Evolutionary conservation across 2,113 vertebrate genomes (phyloP).

Genomic region (Micronycteris hirsuta): DNA sequence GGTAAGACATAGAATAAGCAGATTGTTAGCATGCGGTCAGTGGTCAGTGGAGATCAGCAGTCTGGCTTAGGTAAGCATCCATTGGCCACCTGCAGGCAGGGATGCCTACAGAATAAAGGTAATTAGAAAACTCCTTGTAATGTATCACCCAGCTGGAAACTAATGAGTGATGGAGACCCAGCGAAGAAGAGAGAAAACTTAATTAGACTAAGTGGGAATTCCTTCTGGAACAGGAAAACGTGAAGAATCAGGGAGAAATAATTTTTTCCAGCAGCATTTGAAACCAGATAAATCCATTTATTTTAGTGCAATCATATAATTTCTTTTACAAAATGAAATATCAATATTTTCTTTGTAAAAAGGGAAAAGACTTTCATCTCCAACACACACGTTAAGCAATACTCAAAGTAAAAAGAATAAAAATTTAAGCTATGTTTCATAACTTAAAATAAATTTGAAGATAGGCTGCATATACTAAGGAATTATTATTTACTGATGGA

Average conservation of each 20-base stretch:
- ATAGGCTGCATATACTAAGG: not conserved
- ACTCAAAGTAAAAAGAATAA: not conserved
- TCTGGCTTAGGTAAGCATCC: conserved; percentile 66
- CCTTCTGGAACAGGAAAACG: conserved; percentile 69
- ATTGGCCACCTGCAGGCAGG: conserved; percentile 67
- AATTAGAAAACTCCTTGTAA: conserved; percentile 72
- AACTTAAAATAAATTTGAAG: not conserved
- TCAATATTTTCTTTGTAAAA: conserved; percentile 36
- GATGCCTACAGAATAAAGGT: conserved; percentile 65
- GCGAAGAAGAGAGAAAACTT: conserved; percentile 65
- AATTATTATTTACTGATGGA: not conserved
- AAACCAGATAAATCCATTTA: conserved; percentile 18
- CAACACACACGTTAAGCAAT: not conserved
- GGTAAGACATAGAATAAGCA: conserved; percentile 25
- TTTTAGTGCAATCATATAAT: not conserved
- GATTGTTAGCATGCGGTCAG: conserved; percentile 19
- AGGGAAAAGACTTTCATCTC: not conserved
- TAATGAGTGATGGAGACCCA: conserved; percentile 75
- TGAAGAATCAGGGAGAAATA: conserved; percentile 64
- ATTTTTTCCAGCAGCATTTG: conserved; percentile 22
- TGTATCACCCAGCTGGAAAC: conserved; percentile 74
- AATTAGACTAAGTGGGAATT: conserved; percentile 76
- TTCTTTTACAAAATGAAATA: conserved; percentile 7
- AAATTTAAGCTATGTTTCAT: not conserved
- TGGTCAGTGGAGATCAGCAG: conserved; percentile 63